Conservation (phyloP, 2,113 vertebrate species). For the Dicaeum eximium region DNA sequence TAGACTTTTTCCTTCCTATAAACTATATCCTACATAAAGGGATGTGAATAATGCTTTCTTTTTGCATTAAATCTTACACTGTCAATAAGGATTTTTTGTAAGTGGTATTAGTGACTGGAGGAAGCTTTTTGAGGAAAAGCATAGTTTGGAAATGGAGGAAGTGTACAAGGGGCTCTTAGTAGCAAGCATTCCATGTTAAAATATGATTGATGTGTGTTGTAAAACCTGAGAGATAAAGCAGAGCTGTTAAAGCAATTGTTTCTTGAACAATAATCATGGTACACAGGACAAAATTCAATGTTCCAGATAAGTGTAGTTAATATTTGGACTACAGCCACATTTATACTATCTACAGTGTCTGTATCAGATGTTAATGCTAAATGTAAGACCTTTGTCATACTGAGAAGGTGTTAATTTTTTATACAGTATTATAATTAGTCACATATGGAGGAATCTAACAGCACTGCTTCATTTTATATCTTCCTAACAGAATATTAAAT, state of each 20-base stretch:
- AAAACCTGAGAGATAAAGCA: slow-evolving; percentile 5
- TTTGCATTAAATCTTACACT: background rate
- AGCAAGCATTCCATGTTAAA: slow-evolving; percentile 54
- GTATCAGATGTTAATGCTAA: background rate
- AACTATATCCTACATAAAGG: background rate
- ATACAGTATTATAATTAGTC: background rate
- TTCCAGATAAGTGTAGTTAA: background rate
- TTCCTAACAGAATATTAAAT: background rate
- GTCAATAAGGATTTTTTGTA: background rate
- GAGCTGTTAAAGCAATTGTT: background rate
- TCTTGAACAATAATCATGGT: background rate
- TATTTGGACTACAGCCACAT: background rate
- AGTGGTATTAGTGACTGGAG: slow-evolving; percentile 63
- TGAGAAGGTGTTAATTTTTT: background rate
- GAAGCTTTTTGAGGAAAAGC: slow-evolving; percentile 66
- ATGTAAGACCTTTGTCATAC: background rate
- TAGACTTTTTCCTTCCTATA: background rate
- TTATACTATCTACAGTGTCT: background rate
- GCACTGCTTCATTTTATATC: background rate
- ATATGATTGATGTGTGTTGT: slow-evolving; percentile 39
- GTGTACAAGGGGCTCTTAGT: slow-evolving; percentile 52
- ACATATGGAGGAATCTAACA: background rate
- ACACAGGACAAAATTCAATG: background rate
- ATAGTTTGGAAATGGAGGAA: slow-evolving; percentile 59
- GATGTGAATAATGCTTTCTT: background rate